phyloP scores from a whole-genome alignment of 2,113 vertebrate genomes.

The Mesoclemmys tuberculata region DNA sequence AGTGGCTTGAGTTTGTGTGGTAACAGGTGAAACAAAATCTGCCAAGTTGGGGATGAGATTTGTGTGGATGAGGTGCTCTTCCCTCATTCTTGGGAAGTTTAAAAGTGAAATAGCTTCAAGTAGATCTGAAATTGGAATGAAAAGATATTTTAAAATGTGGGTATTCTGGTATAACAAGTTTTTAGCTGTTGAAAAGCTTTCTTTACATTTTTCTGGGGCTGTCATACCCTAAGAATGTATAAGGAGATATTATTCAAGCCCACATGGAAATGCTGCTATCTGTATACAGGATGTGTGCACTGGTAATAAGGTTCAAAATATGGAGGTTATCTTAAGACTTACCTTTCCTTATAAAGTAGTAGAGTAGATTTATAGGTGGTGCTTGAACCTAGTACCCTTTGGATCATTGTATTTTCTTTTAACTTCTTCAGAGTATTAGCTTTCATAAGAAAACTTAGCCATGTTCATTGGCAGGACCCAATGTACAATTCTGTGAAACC shows the following conservation, averaged over 20 bases:
- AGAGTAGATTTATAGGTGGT: not conserved
- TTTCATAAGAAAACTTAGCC: not conserved
- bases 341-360: not conserved
- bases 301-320: not conserved
- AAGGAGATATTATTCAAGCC: not conserved
- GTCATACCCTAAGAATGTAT: not conserved
- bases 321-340: not conserved
- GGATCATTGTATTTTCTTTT: not conserved
- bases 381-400: not conserved
- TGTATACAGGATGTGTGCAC: not conserved
- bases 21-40: not conserved
- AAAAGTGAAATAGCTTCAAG: not conserved
- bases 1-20: not conserved
- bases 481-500: not conserved
- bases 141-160: not conserved
- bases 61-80: not conserved
- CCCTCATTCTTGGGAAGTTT: not conserved
- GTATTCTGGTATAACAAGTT: not conserved
- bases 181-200: not conserved
- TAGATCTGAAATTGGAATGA: not conserved
- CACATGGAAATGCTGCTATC: not conserved
- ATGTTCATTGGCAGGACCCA: not conserved
- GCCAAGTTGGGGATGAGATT: not conserved
- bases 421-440: not conserved
- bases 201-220: accelerated